Evolutionary conservation across 2,797 vertebrate species (phyloP), one percentile per base, ranked within the genome.

Genomic region (Argentina silus): DNA sequence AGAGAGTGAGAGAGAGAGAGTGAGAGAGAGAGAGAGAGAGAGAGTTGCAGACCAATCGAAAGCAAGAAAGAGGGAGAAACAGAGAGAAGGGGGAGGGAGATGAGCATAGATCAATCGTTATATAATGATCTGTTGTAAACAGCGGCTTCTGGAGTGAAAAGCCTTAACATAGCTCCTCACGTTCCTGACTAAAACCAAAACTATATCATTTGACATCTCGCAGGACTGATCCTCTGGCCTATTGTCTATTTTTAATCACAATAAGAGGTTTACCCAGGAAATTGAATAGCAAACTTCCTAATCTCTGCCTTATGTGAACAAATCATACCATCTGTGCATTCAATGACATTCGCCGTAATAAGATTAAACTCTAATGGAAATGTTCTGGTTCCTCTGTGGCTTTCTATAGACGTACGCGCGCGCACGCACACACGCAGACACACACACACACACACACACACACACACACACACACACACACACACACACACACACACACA

Each of bases 221-320:
- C 11, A 19, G 43, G 51, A 69, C 79, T 68, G 64, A 36, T 53
- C 73, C 67, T 45, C 42, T 55, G 57, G 44, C 44, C 62, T 8
- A 3, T 45, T 44, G 9, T 61, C 74, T 73, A 83, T 79, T 83
- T 78, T 74, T 72, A 77, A 79, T 77, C 57, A 61, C 71, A 73
- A 62, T 78, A 67, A 69, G 78, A 77, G 50, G 66, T 81, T 78
- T 75, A 75, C 64, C 59, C 62, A 69, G 72, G 72, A 77, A 83
- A 78, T 69, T 2, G 53, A 83, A 70, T 70, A 74, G 74, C 74
- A 66, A 60, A 44, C 76, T 63, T 63, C 6, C 67, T 65, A 77
- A 81, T 86, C 77, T 74, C 42, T 79, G 76, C 74, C 81, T 84
- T 76, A 78, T 77, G 79, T 76, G 76, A 76, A 72, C 76, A 81